Base-by-base conservation (phyloP, 1,140 invertebrate genomes). In the Drosophila lacertosa region DNA sequence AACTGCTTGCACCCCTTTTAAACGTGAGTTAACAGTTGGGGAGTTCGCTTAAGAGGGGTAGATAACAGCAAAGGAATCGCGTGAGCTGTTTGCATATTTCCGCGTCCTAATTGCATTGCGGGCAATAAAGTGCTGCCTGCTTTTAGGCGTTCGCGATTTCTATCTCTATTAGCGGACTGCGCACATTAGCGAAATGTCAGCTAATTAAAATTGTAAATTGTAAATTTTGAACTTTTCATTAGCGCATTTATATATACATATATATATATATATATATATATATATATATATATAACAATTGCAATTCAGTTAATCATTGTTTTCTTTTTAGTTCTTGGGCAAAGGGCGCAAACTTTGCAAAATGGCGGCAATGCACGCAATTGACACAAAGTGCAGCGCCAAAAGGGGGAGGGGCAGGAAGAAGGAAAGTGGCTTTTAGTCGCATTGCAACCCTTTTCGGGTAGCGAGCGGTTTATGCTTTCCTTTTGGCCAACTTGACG, bases 141-240 rank as follows among this genome's bases (percentile, higher is more conserved):
- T 54, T 47, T 63, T 63, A 47, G 50, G 50, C 50, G 44, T n/a
- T 32, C 44, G 63, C 20, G 37, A 44, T 53, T 51, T 55, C 37
- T 32, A 65, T 64, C 62, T 47, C 24, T 32, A 51, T 53, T 54
- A 37, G 42, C 26, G 39, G n/a, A 15, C 42, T 13, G 50, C 26
- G 20, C 62, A 37, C 40, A 70, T 70, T 70, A 70, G 67, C 68
- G 55, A 86, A 80, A 84, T 81, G 60, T 51, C 65, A 76, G 73
- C 66, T 81, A 86, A 81, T 86, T 84, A 88, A 84, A 84, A 86
- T 84, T 74, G 77, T 81, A 84, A 84, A 86, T 84, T 74, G 77
- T 81, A 81, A 81, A 86, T 88, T 82, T 76, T 84, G 51, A 69
- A 86, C 77, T 88, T 84, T 83, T 63, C 59, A 67, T 62, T 64